Percentiles rank a stretch among this genome's conserved stretches.
Evolutionary conservation across 2,888 invertebrate genomes (phyloP).

Genomic region (Xestia ashworthii): DNA sequence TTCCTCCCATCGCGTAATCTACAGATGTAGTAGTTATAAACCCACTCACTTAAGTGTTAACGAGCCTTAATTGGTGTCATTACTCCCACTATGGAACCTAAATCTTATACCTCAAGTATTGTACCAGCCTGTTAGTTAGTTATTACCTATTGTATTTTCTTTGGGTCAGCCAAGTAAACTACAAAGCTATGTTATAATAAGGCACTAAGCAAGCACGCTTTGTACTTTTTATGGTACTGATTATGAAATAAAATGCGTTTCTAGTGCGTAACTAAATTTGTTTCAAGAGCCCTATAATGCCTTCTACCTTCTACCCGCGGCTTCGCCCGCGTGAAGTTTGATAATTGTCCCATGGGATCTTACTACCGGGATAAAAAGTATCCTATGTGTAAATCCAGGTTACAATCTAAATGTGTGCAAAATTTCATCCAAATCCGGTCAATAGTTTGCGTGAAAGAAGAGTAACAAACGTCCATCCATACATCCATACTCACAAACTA

Average conservation of each 20-base stretch:
- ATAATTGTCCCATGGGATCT: too few relatives aligned
- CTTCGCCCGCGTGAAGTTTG: too few relatives aligned
- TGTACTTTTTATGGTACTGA: constrained; percentile 17
- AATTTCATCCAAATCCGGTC: too few relatives aligned
- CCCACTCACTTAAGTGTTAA: constrained; percentile 32
- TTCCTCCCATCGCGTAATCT: constrained; percentile 14
- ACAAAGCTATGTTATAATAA: constrained; percentile 1
- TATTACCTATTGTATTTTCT: constrained; percentile 41
- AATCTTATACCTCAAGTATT: constrained; percentile 11
- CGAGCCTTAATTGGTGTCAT: constrained; percentile 44
- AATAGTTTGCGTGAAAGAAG: too few relatives aligned
- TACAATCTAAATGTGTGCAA: too few relatives aligned
- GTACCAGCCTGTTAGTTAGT: constrained; percentile 22
- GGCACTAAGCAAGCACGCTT: constrained; percentile 29
- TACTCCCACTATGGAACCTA: constrained; percentile 20
- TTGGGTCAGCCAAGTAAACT: not conserved
- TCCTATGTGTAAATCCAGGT: too few relatives aligned
- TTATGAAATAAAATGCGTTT: constrained; percentile 23
- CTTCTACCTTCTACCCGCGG: too few relatives aligned
- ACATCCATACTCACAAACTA: too few relatives aligned
- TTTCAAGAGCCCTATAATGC: not conserved
- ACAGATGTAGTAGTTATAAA: constrained; percentile 12
- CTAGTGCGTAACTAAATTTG: not conserved
- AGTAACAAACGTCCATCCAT: too few relatives aligned
- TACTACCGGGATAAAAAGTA: too few relatives aligned